A percentile compares a stretch with the other conserved stretches of the same genome.
Evolutionary conservation across 1,140 invertebrate genomes (phyloP).

Genomic region (Pristionchus pacificus): DNA sequence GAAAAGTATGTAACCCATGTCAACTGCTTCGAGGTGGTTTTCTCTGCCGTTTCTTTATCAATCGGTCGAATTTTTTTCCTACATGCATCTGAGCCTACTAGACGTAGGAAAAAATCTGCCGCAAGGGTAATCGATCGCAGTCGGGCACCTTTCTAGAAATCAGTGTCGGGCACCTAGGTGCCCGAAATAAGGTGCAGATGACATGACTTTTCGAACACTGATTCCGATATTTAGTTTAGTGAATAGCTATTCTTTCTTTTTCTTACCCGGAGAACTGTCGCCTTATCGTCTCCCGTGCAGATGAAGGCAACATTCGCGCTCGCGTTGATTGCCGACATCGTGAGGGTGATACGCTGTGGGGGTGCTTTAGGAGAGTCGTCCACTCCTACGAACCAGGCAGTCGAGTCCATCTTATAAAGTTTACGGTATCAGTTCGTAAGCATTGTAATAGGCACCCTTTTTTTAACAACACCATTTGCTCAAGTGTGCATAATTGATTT

Average conservation of each 20-base stretch:
- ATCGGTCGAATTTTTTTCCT: too few species aligned
- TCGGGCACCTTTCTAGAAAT: not conserved
- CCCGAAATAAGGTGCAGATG: too few species aligned
- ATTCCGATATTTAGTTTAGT: not conserved
- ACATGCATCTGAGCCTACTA: too few species aligned
- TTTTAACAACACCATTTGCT: not conserved
- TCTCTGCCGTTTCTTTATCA: too few species aligned
- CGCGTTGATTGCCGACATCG: slow-evolving; percentile 84
- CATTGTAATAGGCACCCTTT: slow-evolving; percentile 1
- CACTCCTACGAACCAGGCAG: slow-evolving; percentile 75
- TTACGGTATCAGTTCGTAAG: slow-evolving; percentile 43
- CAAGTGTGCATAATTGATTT: not conserved
- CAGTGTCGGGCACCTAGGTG: too few species aligned
- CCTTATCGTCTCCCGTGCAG: slow-evolving; percentile 76
- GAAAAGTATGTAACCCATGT: not conserved
- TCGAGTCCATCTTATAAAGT: slow-evolving; percentile 7
- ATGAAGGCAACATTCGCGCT: slow-evolving; percentile 79
- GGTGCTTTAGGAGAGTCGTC: slow-evolving; percentile 93
- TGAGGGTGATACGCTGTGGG: slow-evolving; percentile 81
- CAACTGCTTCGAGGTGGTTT: not conserved
- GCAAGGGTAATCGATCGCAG: not conserved
- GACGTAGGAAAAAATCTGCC: too few species aligned
- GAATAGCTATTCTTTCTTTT: slow-evolving; percentile 7
- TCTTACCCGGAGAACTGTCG: slow-evolving; percentile 77
- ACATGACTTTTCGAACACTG: not conserved